phyloP scores from a whole-genome alignment of 2,113 vertebrate genomes.

The Noturus placidus region DNA sequence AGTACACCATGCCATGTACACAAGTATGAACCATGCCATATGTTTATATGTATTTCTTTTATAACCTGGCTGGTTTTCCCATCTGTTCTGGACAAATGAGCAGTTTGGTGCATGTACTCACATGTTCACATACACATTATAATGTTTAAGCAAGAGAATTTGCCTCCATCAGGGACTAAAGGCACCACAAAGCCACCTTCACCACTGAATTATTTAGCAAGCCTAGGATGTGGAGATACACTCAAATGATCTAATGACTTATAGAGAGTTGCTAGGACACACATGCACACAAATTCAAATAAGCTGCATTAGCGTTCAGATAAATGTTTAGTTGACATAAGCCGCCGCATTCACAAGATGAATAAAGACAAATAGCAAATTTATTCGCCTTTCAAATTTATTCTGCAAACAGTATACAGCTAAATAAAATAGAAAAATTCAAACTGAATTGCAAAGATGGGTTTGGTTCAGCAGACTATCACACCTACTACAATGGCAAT shows the following conservation, averaged over 20 bases:
- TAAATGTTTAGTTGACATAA: not conserved
- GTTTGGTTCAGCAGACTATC: not conserved
- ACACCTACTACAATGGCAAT: not conserved
- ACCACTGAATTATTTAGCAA: constrained; percentile 40
- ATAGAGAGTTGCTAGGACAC: constrained; percentile 13
- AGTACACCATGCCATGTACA: not conserved
- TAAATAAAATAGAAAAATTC: not conserved
- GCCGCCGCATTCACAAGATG: not conserved
- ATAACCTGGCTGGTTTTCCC: not conserved
- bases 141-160: constrained; percentile 37
- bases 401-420: not conserved
- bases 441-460: not conserved
- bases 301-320: not conserved
- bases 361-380: not conserved
- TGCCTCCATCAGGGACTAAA: constrained; percentile 28
- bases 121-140: constrained; percentile 10
- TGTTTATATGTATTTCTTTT: not conserved
- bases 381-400: not conserved
- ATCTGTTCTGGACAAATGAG: not conserved
- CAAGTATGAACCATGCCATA: not conserved
- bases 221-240: constrained; percentile 10
- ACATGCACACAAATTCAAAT: constrained; percentile 19
- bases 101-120: not conserved
- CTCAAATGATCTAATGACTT: constrained; percentile 30
- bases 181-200: constrained; percentile 16